These are phyloP conservation scores for Alaudala cheleensis DNA, from an alignment of 2,113 vertebrate species.

Conservation along the genomic window DNA sequence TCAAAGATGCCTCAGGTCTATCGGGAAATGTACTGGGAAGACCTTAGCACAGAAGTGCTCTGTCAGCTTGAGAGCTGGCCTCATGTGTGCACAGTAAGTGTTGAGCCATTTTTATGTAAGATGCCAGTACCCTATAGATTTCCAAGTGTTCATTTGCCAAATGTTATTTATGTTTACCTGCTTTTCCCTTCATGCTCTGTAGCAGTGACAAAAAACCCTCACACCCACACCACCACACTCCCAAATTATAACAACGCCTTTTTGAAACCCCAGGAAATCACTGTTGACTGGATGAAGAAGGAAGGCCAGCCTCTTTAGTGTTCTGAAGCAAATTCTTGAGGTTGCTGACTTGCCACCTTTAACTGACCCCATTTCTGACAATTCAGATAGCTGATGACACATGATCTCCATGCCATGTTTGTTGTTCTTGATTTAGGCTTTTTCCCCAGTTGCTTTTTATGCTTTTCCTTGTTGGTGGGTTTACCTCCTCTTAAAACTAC, in stretches of 20 bases:
- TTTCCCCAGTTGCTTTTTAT: background rate
- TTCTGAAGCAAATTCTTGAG: background rate
- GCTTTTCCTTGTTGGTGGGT: background rate
- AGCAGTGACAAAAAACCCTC: background rate
- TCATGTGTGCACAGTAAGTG: conserved; percentile 78
- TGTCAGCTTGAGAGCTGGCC: conserved; percentile 77
- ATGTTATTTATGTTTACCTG: background rate
- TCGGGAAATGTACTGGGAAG: conserved; percentile 69
- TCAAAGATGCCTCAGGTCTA: conserved; percentile 80
- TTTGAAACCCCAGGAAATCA: background rate
- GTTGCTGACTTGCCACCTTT: background rate
- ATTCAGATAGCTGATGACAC: background rate
- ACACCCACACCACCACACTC: fast-evolving
- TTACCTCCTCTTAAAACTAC: background rate
- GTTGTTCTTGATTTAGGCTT: background rate
- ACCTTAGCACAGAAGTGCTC: conserved; percentile 69
- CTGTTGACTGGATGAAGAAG: background rate
- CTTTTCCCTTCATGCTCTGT: background rate
- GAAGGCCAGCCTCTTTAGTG: background rate
- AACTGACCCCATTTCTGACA: background rate
- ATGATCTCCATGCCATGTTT: background rate
- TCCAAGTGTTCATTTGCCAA: background rate
- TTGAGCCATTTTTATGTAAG: background rate
- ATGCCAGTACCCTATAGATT: background rate
- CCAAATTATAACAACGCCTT: background rate